Base-by-base conservation (phyloP, 1,140 invertebrate species). In the Colletes latitarsis region DNA sequence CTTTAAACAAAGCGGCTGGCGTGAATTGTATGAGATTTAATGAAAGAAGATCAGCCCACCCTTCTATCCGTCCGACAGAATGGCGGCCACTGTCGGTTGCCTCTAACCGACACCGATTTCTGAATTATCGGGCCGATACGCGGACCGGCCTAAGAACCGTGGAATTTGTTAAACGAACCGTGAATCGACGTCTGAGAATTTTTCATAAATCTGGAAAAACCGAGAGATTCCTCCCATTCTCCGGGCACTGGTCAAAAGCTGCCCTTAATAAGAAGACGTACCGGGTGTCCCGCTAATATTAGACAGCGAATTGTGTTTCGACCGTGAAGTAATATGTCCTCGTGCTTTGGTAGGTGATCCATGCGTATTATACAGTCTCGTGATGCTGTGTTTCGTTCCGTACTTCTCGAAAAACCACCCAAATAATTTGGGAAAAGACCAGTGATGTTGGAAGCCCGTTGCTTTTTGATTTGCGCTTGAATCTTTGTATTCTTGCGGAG, bases 1-100 rank as follows among this genome's bases (percentile, higher is more conserved):
- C 77, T 87, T 87, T 88, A 89, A 90, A 90, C 90, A 90, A 90
- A 90, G 90, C 89, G 85, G 77, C 63, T 82, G 69, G 60, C 83
- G 82, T 82, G 86, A 89, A 89, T 90, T 88, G 84, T 89, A 82
- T 86, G 85, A 86, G 81, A 90, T 91, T 91, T 88, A 90, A 89
- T 91, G 90, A 90, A 90, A 90, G 89, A 90, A 91, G 88, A 88
- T 87, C 77, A 53, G 52, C 71, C 60, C 81, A 69, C 77, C 58
- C 74, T 69, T 60, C 75, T 52, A 73, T 83, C 77, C 53, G 67
- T 81, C 67, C 81, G 30, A 19, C 43, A 55, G 66, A 74, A 80
- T 74, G 77, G 77, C 72, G 71, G 68, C 77, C 75, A 52, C 53
- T 69, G 49, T 63, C 78, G 67, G 57, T 75, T 74, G 64, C 57